phyloP scores from a whole-genome alignment of 2,888 invertebrate genomes.

The Agrypnus murinus region DNA sequence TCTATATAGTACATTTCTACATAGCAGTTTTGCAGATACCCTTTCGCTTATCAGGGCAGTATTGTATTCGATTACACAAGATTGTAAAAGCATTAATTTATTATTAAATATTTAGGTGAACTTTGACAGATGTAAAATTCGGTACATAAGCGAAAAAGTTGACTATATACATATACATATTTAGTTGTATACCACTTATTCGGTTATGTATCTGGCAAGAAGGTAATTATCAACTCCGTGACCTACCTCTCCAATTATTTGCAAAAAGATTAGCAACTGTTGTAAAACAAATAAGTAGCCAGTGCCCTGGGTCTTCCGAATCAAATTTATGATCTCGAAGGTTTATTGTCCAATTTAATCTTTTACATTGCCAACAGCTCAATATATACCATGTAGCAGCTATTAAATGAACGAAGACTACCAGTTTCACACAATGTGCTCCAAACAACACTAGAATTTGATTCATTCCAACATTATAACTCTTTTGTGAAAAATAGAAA shows the following conservation, averaged over 20 bases:
- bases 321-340: constrained; percentile 35
- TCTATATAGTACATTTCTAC: no score
- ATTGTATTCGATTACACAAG: no score
- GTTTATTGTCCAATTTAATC: constrained; percentile 46
- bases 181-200: no score
- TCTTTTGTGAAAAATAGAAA: constrained; percentile 33
- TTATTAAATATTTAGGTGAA: no score
- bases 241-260: constrained; percentile 47
- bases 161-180: no score
- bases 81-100: no score
- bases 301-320: constrained; percentile 28
- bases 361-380: constrained; percentile 33
- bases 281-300: constrained; percentile 45
- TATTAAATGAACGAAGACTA: constrained; percentile 42
- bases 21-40: no score
- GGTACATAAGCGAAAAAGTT: no score
- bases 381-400: constrained; percentile 48
- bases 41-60: no score
- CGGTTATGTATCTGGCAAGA: no score
- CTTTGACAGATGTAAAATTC: no score
- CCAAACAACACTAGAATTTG: constrained; percentile 35
- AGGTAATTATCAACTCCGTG: no score
- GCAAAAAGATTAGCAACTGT: constrained; percentile 35
- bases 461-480: constrained; percentile 41
- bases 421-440: constrained; percentile 43